These are phyloP conservation scores for Eubasilissa splendida DNA, from an alignment of 2,888 invertebrate genomes.

Conservation along the genomic window DNA sequence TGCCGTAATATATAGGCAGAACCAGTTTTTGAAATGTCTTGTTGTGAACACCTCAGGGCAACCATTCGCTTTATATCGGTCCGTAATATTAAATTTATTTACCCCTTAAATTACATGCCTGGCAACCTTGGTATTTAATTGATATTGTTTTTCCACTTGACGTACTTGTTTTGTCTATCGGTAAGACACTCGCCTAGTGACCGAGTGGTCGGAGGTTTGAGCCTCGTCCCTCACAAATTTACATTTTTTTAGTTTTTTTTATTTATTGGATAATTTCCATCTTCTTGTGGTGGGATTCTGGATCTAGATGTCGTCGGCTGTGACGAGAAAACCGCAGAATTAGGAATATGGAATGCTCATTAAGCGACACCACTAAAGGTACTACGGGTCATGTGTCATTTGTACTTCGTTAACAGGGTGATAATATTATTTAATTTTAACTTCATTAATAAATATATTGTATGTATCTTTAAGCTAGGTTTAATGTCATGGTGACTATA, in stretches of 20 bases:
- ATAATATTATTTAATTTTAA: not conserved
- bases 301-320: not conserved
- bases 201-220: too few relatives aligned
- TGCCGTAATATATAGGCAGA: not conserved
- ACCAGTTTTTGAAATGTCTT: not conserved
- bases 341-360: conserved; percentile 14
- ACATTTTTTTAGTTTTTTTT: not conserved
- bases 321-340: conserved; percentile 1
- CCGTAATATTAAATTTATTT: not conserved
- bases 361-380: conserved; percentile 2
- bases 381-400: conserved; percentile 3
- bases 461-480: too few relatives aligned
- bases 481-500: too few relatives aligned
- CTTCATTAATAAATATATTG: too few relatives aligned
- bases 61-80: not conserved
- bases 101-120: conserved; percentile 7
- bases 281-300: conserved; percentile 23
- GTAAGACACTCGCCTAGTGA: too few relatives aligned
- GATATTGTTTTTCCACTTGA: not conserved
- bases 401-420: conserved; percentile 9
- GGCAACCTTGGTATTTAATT: conserved; percentile 15
- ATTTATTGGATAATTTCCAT: not conserved
- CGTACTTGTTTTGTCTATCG: too few relatives aligned
- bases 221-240: too few relatives aligned
- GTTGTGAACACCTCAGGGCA: not conserved